Evolutionary conservation across 1,140 invertebrate species (phyloP), one percentile per base, ranked within the genome.

Genomic region (Aethina tumida): DNA sequence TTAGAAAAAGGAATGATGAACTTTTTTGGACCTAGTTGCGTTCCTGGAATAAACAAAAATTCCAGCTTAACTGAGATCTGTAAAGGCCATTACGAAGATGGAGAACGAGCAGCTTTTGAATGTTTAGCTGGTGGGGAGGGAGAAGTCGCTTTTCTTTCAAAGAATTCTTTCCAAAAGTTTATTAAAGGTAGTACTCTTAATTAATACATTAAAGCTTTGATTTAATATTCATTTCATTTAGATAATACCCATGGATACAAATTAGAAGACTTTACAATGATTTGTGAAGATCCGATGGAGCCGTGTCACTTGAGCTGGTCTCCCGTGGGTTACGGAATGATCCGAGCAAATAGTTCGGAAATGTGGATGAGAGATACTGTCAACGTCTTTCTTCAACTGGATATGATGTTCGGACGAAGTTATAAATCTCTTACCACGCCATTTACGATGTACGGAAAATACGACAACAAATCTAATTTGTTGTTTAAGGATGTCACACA

Each of bases 61-160:
- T 14, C 19, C 14, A 33, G 39, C 12, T 12, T 53, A 14, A 35
- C 35, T 18, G 40, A 49, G 31, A 21, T 25, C 9, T 56, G 52
- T 27, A 35, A 50, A 20, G 28, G 18, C 15, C 34, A 45, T 9
- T 26, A 24, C 18, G 65, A 70, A 34, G 53, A 58, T 30, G 73
- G 68, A 2, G 70, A 75, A 37, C 58, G 68, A 44, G 71, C 80
- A 2, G 81, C 89, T 2, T 72, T 95, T 33, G 66, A 77, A 43
- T 92, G 89, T 56, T 65, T 97, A 5, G 70, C 77, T n/a, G 77
- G 83, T 53, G 77, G 74, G 10, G 68, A 68, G 13, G 87, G 75
- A 15, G 84, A 95, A 56, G 84, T 96, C 1, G 89, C 89, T 1
- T 94, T 95, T 59, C 66, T 92, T 1, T 81, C 80, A 35, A 67